Conservation (phyloP, 2,797 vertebrate genomes). For the Hozukius guyotensis region DNA sequence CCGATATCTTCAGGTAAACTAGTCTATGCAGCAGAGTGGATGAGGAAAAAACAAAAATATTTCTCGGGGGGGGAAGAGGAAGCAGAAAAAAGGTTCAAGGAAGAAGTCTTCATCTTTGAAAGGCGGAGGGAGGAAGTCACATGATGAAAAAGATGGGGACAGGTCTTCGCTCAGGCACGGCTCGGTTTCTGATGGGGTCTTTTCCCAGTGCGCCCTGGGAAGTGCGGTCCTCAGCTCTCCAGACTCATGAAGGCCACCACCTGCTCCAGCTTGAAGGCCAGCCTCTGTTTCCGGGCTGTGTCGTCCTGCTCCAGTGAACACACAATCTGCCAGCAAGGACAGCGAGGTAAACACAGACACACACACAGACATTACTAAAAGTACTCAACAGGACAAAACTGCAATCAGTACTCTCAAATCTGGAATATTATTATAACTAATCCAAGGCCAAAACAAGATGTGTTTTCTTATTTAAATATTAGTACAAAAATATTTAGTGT, state of each 20-base stretch:
- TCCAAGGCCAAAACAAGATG: background rate
- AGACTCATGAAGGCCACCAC: slow-evolving; percentile 99
- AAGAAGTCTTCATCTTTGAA: slow-evolving; percentile 76
- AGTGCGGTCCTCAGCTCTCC: slow-evolving; percentile 99
- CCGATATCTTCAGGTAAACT: slow-evolving; percentile 78
- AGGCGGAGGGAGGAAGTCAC: slow-evolving; percentile 76
- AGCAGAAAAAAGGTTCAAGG: slow-evolving; percentile 76
- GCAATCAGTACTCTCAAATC: background rate
- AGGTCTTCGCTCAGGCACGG: slow-evolving; percentile 99
- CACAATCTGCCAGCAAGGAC: slow-evolving; percentile 87
- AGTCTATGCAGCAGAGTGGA: slow-evolving; percentile 87
- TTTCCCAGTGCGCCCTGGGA: slow-evolving; percentile 95
- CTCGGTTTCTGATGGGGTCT: slow-evolving; percentile 94
- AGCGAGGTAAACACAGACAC: slow-evolving; percentile 31
- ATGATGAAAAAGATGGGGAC: slow-evolving; percentile 83
- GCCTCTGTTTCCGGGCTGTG: slow-evolving; percentile 95
- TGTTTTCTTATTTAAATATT: background rate
- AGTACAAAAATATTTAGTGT: background rate
- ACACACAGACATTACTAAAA: slow-evolving; percentile 6
- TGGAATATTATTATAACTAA: background rate
- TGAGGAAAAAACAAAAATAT: slow-evolving; percentile 86
- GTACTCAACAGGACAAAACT: background rate
- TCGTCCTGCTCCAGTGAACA: slow-evolving; percentile 94
- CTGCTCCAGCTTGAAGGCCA: slow-evolving; percentile 99
- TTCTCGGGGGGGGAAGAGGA: slow-evolving; percentile 80